phyloP scores from a whole-genome alignment of 2,888 invertebrate genomes.

The Actias luna region DNA sequence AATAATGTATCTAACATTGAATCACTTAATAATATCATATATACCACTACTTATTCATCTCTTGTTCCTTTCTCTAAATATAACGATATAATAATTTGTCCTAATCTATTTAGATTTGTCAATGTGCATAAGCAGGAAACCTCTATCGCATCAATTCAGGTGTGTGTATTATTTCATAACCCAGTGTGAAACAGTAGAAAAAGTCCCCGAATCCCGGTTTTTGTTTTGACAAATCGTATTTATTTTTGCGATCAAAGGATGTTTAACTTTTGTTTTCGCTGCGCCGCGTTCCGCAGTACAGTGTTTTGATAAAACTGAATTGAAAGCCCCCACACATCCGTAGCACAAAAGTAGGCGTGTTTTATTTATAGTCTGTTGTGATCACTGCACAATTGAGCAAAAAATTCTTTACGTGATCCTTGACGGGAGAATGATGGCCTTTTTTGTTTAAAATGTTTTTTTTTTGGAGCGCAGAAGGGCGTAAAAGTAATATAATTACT shows the following conservation, averaged over 20 bases:
- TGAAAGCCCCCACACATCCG: constrained; percentile 32
- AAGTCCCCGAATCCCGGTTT: constrained; percentile 7
- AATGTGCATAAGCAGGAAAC: background rate
- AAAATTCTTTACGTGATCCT: constrained; percentile 42
- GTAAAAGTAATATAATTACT: constrained; percentile 27
- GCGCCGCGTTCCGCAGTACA: constrained; percentile 18
- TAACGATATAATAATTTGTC: background rate
- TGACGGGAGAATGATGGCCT: constrained; percentile 44
- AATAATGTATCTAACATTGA: no score
- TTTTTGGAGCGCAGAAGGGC: constrained; percentile 22
- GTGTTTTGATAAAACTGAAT: constrained; percentile 36
- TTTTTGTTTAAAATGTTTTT: constrained; percentile 28
- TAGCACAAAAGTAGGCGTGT: constrained; percentile 60
- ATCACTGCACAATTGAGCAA: constrained; percentile 59
- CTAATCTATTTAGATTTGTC: background rate
- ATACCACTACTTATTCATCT: background rate
- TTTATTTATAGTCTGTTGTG: constrained; percentile 71
- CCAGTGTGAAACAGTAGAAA: background rate
- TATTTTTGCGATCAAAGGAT: constrained; percentile 23
- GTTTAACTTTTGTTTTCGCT: constrained; percentile 34
- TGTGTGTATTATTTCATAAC: background rate
- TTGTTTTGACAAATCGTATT: constrained; percentile 20
- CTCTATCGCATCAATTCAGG: background rate
- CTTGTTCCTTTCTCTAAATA: background rate
- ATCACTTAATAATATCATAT: no score